Base-by-base conservation (phyloP, 2,797 vertebrate species). In the Hirundo rustica region DNA sequence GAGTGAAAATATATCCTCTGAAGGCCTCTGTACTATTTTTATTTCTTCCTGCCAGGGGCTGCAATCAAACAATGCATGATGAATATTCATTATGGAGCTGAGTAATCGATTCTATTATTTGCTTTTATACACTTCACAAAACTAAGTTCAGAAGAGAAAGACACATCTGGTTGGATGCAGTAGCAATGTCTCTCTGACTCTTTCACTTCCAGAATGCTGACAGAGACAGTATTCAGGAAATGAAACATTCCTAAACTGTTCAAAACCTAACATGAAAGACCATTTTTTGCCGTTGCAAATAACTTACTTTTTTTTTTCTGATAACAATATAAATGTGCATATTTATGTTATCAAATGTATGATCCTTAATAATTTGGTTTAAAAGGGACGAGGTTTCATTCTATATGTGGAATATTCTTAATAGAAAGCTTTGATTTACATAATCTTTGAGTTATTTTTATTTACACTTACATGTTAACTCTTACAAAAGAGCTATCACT, bases 11-110 rank as follows among this genome's bases (percentile, higher is more conserved):
- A 36, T 16, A 48, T 51, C 32, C 38, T 81, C 55, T 55, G 40
- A 66, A 91, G 86, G 21, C 67, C n/a, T 76, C 55, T 82, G 67
- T 87, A 68, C 55, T 92, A 91, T 84, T 92, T 81, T 93, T 84
- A 88, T 32, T 77, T 91, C 62, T 92, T 93, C 12, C 38, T 92
- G 58, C 21, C 21, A 62, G 9, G 21, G 40, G 23, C 38, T 18
- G 16, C 47, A 90, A 70, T 72, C 66, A 93, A 88, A 94, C 66
- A 92, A 86, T 81, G 51, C 16, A 42, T n/a, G 78, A 86, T 75
- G 66, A 88, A 89, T 91, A 93, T 86, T 92, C 84, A 89, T 91
- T 72, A 65, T 45, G 36, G 36, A 92, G 44, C 53, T 92, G 86
- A 91, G 51, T 86, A 93, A 87, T 87, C 8, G 3, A 88, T 84